Evolutionary conservation across 2,797 vertebrate genomes (phyloP).

Genomic region (Lithobates pipiens): DNA sequence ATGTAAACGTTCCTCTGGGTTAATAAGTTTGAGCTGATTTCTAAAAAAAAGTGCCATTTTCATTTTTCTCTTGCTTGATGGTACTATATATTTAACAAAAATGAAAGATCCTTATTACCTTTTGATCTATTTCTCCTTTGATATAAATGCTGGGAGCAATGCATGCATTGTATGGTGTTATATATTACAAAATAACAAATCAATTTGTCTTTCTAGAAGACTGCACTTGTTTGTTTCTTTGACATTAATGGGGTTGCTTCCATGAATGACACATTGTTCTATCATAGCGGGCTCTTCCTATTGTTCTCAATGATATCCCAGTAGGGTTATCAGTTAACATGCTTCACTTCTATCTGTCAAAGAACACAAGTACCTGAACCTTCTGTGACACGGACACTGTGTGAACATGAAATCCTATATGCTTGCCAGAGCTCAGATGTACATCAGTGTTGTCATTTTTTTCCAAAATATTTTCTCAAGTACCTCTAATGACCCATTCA

Average conservation of each 20-base stretch:
- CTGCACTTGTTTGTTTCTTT: not conserved
- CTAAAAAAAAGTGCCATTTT: too few species aligned
- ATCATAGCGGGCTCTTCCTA: not conserved
- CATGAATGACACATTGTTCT: not conserved
- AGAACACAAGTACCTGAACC: conserved; percentile 16
- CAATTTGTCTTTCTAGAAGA: not conserved
- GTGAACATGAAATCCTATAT: conserved; percentile 23
- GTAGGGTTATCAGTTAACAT: conserved; percentile 26
- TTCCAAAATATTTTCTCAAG: not conserved
- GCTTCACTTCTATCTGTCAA: not conserved
- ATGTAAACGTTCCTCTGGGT: too few species aligned
- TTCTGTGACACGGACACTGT: not conserved
- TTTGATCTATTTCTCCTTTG: not conserved
- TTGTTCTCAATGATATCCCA: conserved; percentile 13
- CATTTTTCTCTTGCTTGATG: not conserved
- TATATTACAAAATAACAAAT: not conserved
- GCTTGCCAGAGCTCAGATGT: not conserved
- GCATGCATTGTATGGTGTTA: too few species aligned
- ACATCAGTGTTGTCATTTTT: not conserved
- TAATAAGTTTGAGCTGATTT: too few species aligned
- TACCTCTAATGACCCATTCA: not conserved
- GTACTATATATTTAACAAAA: not conserved
- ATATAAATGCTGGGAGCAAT: not conserved
- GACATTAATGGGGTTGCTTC: not conserved
- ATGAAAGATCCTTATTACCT: not conserved